Conservation (phyloP, 1,140 invertebrate species). For the Aphaenogaster floridana region DNA sequence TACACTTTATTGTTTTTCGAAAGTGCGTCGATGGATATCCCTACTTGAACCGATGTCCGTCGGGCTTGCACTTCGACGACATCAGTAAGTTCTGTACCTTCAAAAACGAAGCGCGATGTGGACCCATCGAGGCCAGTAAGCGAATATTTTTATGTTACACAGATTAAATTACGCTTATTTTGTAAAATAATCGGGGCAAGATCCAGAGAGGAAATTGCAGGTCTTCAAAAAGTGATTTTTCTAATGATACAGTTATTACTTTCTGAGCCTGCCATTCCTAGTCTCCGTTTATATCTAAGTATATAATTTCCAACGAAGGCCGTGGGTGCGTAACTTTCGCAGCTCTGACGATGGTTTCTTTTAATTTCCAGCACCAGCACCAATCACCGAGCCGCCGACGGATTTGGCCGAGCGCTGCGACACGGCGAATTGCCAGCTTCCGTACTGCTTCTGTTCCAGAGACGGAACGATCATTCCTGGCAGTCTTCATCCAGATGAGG, state of each 20-base stretch:
- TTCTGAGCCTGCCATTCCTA: neutral
- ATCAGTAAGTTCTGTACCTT: constrained; percentile 96
- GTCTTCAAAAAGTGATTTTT: neutral
- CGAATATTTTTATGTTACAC: neutral
- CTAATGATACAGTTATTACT: neutral
- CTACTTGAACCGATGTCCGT: constrained; percentile 95
- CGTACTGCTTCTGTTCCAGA: constrained; percentile 97
- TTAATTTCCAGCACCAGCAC: constrained; percentile 90
- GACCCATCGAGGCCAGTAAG: constrained; percentile 95
- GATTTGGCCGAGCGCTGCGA: constrained; percentile 94
- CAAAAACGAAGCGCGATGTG: constrained; percentile 96
- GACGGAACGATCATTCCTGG: constrained; percentile 96
- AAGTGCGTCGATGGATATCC: constrained; percentile 96
- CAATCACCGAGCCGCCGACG: constrained; percentile 92
- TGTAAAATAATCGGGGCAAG: neutral
- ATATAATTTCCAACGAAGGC: constrained; percentile 1
- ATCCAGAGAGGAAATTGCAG: neutral
- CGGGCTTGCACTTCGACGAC: constrained; percentile 96
- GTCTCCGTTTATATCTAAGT: neutral
- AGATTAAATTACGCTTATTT: neutral
- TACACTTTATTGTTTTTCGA: constrained; percentile 34
- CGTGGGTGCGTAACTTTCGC: neutral
- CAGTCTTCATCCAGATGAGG: constrained; percentile 92
- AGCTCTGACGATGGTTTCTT: neutral
- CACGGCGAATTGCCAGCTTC: constrained; percentile 91